A percentile compares a stretch with the other conserved stretches of the same genome.
Conservation (phyloP, 1,140 invertebrate genomes). For the Drosophila paulistorum region DNA sequence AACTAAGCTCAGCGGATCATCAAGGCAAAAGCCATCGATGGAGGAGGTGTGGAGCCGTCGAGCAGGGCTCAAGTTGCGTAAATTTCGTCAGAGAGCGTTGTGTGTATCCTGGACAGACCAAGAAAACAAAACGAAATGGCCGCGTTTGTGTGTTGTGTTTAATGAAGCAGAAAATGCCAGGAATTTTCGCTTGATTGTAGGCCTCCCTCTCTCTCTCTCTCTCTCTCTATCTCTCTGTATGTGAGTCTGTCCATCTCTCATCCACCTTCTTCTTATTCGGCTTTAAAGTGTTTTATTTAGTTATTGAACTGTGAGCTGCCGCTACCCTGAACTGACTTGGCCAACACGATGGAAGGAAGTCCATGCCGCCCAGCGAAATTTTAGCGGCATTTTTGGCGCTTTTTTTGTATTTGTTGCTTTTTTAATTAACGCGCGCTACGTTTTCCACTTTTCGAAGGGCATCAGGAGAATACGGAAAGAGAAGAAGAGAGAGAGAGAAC, state of each 20-base stretch:
- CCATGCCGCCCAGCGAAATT: conserved; percentile 48
- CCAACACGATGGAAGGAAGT: conserved; percentile 18
- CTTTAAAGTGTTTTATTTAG: conserved; percentile 73
- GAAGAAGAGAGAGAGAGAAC: conserved; percentile 34
- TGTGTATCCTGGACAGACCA: conserved; percentile 32
- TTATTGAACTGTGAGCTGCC: conserved; percentile 68
- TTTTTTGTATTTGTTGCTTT: conserved; percentile 52
- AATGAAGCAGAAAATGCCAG: conserved; percentile 79
- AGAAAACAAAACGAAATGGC: conserved; percentile 69
- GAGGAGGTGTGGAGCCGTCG: conserved; percentile 1
- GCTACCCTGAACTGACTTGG: conserved; percentile 24
- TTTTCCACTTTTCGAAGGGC: conserved; percentile 72
- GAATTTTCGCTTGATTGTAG: conserved; percentile 77
- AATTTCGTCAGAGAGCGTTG: conserved; percentile 57
- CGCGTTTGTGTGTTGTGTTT: conserved; percentile 71
- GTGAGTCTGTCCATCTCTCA: conserved; percentile 11
- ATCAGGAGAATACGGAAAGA: conserved; percentile 18
- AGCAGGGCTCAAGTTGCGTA: conserved; percentile 47
- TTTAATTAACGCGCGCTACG: conserved; percentile 79
- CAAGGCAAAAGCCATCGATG: conserved; percentile 29
- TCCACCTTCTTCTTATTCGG: conserved; percentile 2
- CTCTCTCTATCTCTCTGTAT: conserved; percentile 3
- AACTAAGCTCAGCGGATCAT: conserved; percentile 62
- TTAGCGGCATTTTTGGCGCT: conserved; percentile 79
- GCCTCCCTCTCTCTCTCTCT: conserved; percentile 6